These are phyloP conservation scores for Labeo rohita DNA, from an alignment of 2,113 vertebrate species.

Conservation along the genomic window DNA sequence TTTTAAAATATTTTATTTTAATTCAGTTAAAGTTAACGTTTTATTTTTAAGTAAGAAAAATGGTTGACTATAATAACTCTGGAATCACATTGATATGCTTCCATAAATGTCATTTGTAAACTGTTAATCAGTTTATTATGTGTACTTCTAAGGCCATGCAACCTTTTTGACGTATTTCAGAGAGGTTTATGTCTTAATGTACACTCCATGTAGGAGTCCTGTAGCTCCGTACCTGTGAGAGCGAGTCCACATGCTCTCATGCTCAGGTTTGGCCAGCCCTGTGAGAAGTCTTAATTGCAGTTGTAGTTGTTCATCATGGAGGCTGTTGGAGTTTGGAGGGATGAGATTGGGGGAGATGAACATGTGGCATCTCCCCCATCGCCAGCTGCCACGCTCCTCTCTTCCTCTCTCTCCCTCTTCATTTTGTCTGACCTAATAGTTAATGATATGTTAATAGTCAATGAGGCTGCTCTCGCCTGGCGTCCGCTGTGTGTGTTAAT, in stretches of 20 bases:
- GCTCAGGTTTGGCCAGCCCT: slow-evolving; percentile 42
- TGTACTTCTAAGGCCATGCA: background rate
- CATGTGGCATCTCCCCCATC: slow-evolving; percentile 53
- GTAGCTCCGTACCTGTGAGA: background rate
- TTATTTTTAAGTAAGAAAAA: no score
- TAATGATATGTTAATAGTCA: slow-evolving; percentile 65
- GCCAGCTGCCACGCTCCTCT: slow-evolving; percentile 51
- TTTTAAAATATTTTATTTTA: no score
- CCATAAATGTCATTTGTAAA: no score
- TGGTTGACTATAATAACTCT: no score
- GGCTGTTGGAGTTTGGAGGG: slow-evolving; percentile 19
- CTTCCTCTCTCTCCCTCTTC: slow-evolving; percentile 44
- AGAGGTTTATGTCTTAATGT: slow-evolving; percentile 41
- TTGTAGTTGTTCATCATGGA: slow-evolving; percentile 50
- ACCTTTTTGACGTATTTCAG: background rate
- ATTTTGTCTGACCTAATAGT: slow-evolving; percentile 62
- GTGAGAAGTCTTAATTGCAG: slow-evolving; percentile 54
- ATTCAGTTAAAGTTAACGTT: no score
- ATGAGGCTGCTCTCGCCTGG: slow-evolving; percentile 51
- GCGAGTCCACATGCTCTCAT: slow-evolving; percentile 24
- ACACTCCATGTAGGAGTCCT: slow-evolving; percentile 20
- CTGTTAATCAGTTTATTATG: no score
- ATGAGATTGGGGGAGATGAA: slow-evolving; percentile 39
- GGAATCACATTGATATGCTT: no score
- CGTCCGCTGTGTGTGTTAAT: slow-evolving; percentile 57